Evolutionary conservation across 2,888 invertebrate genomes (phyloP).

Genomic region (Netelia melanura): DNA sequence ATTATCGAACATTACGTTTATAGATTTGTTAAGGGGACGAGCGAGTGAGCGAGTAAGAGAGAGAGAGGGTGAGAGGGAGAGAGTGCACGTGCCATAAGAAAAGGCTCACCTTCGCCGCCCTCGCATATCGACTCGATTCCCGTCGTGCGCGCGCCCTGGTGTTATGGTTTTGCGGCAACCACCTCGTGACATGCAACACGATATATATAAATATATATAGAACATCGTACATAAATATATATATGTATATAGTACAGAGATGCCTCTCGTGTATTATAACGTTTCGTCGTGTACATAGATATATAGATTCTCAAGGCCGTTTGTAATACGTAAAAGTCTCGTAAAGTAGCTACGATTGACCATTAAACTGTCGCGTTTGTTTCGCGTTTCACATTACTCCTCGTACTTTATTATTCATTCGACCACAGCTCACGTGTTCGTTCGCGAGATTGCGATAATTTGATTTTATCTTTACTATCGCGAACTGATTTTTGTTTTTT

Average conservation of each 20-base stretch:
- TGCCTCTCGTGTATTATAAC: conserved; percentile 32
- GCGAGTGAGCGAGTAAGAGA: not conserved
- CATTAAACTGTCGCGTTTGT: conserved; percentile 50
- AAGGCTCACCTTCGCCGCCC: conserved; percentile 40
- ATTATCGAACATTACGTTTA: conserved; percentile 78
- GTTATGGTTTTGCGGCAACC: conserved; percentile 49
- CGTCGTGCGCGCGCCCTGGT: not conserved
- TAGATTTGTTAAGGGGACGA: conserved; percentile 72
- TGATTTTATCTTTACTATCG: not conserved
- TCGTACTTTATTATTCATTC: conserved; percentile 25
- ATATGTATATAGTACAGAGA: not conserved
- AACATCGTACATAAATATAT: not conserved
- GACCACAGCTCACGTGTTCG: conserved; percentile 10
- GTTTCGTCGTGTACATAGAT: conserved; percentile 27
- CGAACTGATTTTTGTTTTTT: conserved; percentile 4
- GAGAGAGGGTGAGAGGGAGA: no score
- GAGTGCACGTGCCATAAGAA: conserved; percentile 27
- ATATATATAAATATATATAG: conserved; percentile 34
- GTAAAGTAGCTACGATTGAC: conserved; percentile 49
- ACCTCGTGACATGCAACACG: conserved; percentile 53
- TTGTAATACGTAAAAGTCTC: conserved; percentile 47
- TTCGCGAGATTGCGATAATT: conserved; percentile 31
- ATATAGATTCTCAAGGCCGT: conserved; percentile 46
- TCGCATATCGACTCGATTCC: conserved; percentile 51
- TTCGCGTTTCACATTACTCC: conserved; percentile 32